Conservation (phyloP, 2,797 vertebrate species). For the Coilia nasus region DNA sequence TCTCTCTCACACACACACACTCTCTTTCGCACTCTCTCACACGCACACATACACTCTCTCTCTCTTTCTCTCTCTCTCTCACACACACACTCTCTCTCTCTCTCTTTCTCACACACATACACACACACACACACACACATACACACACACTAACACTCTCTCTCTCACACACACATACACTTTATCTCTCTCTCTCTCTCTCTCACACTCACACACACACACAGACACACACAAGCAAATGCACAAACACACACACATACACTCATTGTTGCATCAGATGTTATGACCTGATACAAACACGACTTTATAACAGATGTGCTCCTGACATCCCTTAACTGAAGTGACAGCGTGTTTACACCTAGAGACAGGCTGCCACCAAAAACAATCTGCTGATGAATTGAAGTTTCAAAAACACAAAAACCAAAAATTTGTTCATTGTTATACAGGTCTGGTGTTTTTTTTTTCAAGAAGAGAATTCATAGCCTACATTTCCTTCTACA, state of each 20-base stretch:
- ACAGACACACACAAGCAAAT: not conserved
- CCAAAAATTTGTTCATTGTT: not conserved
- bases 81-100: not conserved
- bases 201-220: not conserved
- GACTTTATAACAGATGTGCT: no score
- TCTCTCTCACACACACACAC: not conserved
- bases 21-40: not conserved
- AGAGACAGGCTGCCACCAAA: no score
- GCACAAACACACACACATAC: not conserved
- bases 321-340: no score
- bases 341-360: no score
- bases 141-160: constrained; percentile 30
- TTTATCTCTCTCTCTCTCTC: not conserved
- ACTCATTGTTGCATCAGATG: not conserved
- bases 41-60: not conserved
- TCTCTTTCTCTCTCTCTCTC: not conserved
- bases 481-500: not conserved
- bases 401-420: not conserved
- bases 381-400: no score
- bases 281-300: not conserved
- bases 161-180: constrained; percentile 41
- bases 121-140: not conserved
- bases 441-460: not conserved
- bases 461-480: not conserved
- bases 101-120: not conserved